These are phyloP conservation scores for Cnemophilus loriae DNA, from an alignment of 2,113 vertebrate species.

Conservation along the genomic window DNA sequence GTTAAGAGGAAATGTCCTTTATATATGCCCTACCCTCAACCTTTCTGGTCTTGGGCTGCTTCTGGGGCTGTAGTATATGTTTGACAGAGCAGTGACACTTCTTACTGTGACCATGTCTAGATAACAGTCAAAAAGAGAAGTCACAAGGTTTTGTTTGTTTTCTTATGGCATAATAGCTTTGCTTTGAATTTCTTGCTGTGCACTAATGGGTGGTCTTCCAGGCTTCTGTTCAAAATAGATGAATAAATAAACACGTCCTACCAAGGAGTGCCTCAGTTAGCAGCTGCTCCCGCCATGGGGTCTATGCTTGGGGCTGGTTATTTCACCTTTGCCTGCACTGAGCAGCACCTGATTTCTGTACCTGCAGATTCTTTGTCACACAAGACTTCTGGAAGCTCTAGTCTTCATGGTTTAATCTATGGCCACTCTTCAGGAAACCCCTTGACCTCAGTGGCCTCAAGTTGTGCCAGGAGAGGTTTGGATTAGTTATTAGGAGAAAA, in stretches of 20 bases:
- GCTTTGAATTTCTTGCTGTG: not conserved
- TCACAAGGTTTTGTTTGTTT: not conserved
- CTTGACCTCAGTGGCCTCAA: not conserved
- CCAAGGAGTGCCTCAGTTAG: not conserved
- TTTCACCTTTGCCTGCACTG: not conserved
- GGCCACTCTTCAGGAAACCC: not conserved
- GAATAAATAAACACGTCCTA: not conserved
- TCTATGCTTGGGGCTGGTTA: not conserved
- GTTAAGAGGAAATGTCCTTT: not conserved
- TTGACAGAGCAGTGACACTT: not conserved
- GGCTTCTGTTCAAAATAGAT: not conserved
- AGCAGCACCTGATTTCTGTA: not conserved
- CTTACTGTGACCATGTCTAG: accelerated
- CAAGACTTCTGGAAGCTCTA: not conserved
- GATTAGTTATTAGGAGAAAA: not conserved
- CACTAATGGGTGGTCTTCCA: not conserved
- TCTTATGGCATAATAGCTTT: not conserved
- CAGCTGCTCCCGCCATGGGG: not conserved
- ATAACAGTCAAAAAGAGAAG: not conserved
- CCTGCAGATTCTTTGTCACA: not conserved
- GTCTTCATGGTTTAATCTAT: not conserved
- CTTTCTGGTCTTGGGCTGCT: not conserved
- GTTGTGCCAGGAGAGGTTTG: not conserved
- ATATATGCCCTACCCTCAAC: not conserved
- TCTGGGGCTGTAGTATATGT: not conserved